Evolutionary conservation across 2,797 vertebrate genomes (phyloP).

Genomic region (Myotis findleyi): DNA sequence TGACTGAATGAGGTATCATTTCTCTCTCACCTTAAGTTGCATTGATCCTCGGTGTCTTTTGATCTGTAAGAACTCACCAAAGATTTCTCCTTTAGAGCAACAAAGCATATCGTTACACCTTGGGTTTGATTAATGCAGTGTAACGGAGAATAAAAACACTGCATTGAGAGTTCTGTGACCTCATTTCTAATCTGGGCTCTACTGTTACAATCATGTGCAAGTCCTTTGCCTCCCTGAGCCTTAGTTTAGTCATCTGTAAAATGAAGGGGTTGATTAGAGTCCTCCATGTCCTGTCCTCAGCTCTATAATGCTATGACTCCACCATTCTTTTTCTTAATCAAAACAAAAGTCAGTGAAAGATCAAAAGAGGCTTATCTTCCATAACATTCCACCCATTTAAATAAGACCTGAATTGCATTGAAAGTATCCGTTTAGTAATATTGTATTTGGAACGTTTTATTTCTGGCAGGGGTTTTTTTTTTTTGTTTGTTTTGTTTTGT

Average conservation of each 20-base stretch:
- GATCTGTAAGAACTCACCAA: background rate
- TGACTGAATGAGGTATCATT: background rate
- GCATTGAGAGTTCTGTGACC: slow-evolving; percentile 5
- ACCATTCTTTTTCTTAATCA: background rate
- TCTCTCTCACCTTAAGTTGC: slow-evolving; percentile 19
- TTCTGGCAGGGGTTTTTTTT: background rate
- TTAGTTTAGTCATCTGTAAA: slow-evolving; percentile 45
- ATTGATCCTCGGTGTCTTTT: slow-evolving; percentile 1
- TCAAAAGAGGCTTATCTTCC: background rate
- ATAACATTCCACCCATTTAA: background rate
- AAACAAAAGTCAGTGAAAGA: slow-evolving; percentile 30
- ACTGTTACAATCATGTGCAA: background rate
- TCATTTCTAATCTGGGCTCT: slow-evolving; percentile 50
- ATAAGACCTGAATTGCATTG: background rate
- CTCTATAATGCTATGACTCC: background rate
- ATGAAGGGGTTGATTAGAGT: slow-evolving; percentile 1
- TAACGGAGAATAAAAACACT: background rate
- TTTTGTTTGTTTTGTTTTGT: no score
- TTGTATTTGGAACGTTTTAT: slow-evolving; percentile 11
- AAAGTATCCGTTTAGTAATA: background rate
- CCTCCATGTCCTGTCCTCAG: background rate
- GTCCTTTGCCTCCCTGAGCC: background rate
- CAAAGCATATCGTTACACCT: background rate
- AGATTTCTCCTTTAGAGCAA: background rate
- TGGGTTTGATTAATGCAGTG: slow-evolving; percentile 12